Percentiles rank a stretch among this genome's conserved stretches.
Conservation (phyloP, 2,888 invertebrate genomes). For the Acanthosoma haemorrhoidale region DNA sequence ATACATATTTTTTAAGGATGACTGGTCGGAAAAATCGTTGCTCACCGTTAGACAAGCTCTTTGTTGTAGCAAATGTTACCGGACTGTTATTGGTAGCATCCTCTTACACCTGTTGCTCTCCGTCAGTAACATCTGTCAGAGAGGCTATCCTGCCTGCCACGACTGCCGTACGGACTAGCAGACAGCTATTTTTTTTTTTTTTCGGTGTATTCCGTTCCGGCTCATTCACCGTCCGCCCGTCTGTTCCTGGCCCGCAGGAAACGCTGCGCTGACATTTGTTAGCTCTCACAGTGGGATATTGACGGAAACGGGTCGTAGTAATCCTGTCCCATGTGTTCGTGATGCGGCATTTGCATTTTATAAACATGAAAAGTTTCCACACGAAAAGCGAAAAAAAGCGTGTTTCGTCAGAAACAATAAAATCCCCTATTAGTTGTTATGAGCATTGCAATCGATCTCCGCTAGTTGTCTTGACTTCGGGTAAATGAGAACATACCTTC, state of each 20-base stretch:
- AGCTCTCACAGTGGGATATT: neutral
- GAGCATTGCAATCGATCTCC: no score
- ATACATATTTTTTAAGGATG: no score
- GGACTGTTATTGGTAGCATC: slow-evolving; percentile 1
- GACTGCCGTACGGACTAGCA: slow-evolving; percentile 2
- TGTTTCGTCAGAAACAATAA: no score
- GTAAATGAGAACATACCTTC: no score
- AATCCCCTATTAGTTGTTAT: no score
- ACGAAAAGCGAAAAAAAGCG: no score
- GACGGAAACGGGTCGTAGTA: neutral
- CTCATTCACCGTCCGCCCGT: neutral
- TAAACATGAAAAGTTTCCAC: no score
- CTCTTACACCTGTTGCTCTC: slow-evolving; percentile 1
- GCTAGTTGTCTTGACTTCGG: no score
- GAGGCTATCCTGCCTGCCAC: neutral
- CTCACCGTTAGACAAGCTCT: slow-evolving; percentile 16
- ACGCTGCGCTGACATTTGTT: neutral
- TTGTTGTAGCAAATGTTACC: slow-evolving; percentile 24
- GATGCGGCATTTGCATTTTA: no score
- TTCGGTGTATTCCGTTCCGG: neutral
- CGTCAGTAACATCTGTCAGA: neutral
- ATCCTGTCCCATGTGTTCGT: no score
- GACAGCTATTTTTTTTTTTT: neutral
- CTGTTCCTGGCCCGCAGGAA: neutral
- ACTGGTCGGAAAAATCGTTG: neutral